A percentile compares a stretch with the other conserved stretches of the same genome.
phyloP scores from a whole-genome alignment of 2,797 vertebrate species.

The Aldrovandia affinis region DNA sequence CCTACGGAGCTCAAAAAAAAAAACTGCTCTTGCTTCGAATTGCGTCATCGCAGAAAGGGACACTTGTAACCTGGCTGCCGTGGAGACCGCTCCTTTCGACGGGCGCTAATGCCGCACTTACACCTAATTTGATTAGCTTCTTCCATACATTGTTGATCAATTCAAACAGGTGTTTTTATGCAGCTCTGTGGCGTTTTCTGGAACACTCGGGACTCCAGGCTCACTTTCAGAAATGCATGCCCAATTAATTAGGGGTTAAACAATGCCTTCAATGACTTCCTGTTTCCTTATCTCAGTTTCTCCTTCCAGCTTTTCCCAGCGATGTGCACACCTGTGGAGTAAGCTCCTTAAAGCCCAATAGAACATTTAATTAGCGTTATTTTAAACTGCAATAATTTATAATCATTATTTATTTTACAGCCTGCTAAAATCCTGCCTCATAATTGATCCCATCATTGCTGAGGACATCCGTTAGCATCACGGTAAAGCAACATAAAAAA shows the following conservation, averaged over 20 bases:
- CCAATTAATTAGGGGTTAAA: constrained; percentile 31
- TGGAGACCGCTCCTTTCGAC: constrained; percentile 38
- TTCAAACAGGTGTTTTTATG: constrained; percentile 25
- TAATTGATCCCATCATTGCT: constrained; percentile 17
- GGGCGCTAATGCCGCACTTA: constrained; percentile 9
- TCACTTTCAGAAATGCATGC: constrained; percentile 7
- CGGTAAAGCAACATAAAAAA: neutral
- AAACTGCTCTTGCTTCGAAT: constrained; percentile 79
- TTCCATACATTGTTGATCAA: constrained; percentile 42
- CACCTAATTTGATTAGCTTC: constrained; percentile 30
- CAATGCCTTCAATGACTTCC: constrained; percentile 17
- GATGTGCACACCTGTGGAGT: constrained; percentile 46
- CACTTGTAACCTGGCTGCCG: constrained; percentile 44
- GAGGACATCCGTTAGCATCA: constrained; percentile 1
- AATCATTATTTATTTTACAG: constrained; percentile 30
- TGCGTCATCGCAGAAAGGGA: constrained; percentile 65
- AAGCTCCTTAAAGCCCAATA: constrained; percentile 24
- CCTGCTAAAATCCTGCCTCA: constrained; percentile 27
- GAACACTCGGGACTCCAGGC: constrained; percentile 34
- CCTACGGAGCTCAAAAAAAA: constrained; percentile 82
- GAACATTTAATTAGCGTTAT: constrained; percentile 32
- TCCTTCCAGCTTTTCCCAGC: constrained; percentile 33
- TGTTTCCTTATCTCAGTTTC: constrained; percentile 36
- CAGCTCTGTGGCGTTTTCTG: constrained; percentile 5
- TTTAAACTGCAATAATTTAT: constrained; percentile 11